Evolutionary conservation across 2,888 invertebrate species (phyloP).

Genomic region (Cryptocephalus moraei): DNA sequence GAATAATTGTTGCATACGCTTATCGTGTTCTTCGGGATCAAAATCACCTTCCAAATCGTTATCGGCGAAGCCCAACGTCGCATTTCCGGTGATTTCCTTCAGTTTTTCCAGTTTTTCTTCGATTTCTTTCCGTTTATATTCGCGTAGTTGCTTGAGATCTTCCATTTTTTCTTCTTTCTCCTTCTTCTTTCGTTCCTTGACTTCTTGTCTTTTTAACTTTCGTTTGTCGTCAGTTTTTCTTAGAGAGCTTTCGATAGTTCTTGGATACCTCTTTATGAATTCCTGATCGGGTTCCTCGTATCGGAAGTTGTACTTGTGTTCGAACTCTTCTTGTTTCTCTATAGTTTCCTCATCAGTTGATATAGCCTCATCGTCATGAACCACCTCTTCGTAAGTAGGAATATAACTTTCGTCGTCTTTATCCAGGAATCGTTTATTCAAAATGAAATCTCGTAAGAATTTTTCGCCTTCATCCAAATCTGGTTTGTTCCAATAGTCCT

Average conservation of each 20-base stretch:
- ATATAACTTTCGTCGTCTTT: slow-evolving; percentile 41
- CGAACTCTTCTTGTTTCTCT: slow-evolving; percentile 81
- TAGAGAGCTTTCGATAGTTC: slow-evolving; percentile 70
- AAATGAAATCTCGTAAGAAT: slow-evolving; percentile 84
- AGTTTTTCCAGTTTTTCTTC: slow-evolving; percentile 78
- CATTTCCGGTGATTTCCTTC: slow-evolving; percentile 80
- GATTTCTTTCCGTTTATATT: slow-evolving; percentile 81
- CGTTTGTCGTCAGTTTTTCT: slow-evolving; percentile 72
- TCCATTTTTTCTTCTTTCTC: slow-evolving; percentile 75
- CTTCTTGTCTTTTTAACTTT: slow-evolving; percentile 65
- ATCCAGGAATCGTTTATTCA: slow-evolving; percentile 63
- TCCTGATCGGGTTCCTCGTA: slow-evolving; percentile 94
- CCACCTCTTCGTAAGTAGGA: slow-evolving; percentile 56
- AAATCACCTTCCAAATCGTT: slow-evolving; percentile 84
- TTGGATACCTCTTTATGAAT: slow-evolving; percentile 83
- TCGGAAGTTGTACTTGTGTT: slow-evolving; percentile 90
- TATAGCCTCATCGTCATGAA: slow-evolving; percentile 49
- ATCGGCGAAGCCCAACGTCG: slow-evolving; percentile 58
- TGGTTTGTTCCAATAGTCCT: slow-evolving; percentile 77
- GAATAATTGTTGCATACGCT: slow-evolving; percentile 77
- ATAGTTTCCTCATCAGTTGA: slow-evolving; percentile 73
- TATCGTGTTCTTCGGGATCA: slow-evolving; percentile 81
- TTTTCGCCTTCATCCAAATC: slow-evolving; percentile 74
- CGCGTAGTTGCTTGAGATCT: slow-evolving; percentile 79
- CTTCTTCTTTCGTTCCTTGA: slow-evolving; percentile 60